Base-by-base conservation (phyloP, 2,113 vertebrate species). In the Menura novaehollandiae region DNA sequence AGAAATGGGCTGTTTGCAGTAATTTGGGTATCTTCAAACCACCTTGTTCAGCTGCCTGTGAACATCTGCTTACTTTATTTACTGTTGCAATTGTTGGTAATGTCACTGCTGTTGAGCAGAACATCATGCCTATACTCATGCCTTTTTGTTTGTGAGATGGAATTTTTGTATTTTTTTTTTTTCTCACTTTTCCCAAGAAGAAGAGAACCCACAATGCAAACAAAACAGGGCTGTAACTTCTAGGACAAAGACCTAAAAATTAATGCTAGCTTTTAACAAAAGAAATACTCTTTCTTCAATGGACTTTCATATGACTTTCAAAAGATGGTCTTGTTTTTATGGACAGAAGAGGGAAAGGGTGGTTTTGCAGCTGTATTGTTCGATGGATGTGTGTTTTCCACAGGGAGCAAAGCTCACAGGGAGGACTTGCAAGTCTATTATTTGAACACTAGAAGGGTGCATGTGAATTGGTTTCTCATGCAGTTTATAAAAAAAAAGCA, bases 11-110 rank as follows among this genome's bases (percentile, higher is more conserved):
- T 92, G 68, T 79, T 96, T 88, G 75, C 62, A 63, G 87, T 94
- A 94, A 92, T 97, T 92, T 96, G 95, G 75, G 24, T 93, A 86
- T 84, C 80, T 59, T 88, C 91, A 93, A 88, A 84, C 83, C 76
- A 72, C 76, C 83, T 96, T 96, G 79, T 89, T 96, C 80, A 88
- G 68, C 86, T 91, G 76, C 68, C 83, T 88, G 39, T 9, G 12
- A 95, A 69, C 64, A 66, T 59, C 71, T 89, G 46, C 71, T 92
- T 92, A 24, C 44, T 95, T 96, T 94, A 89, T 95, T 95, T 90
- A 96, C 78, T 88, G 64, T 90, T 92, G 37, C 51, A 46, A 18
- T 68, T 93, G 60, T 82, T 66, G 68, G 49, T 77, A 85, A 93
- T 53, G 56, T 83, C 74, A 62, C 51, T 75, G 56, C 58, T 62